A percentile compares a stretch with the other conserved stretches of the same genome.
phyloP scores from a whole-genome alignment of 2,888 invertebrate genomes.

The Melangyna quadrimaculata region DNA sequence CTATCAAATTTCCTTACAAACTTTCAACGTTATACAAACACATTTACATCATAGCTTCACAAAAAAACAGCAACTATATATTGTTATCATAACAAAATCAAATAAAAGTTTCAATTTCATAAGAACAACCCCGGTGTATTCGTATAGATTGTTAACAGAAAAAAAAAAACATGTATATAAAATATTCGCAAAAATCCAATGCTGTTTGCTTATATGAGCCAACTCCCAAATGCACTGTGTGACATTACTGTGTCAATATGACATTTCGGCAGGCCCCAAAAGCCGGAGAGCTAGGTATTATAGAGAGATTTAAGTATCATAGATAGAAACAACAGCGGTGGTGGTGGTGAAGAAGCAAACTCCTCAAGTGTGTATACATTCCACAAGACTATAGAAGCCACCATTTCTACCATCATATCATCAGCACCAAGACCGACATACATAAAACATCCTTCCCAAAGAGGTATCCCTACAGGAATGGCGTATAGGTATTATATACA shows the following conservation, averaged over 20 bases:
- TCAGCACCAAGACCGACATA: background rate
- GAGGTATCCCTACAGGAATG: background rate
- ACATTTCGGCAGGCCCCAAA: background rate
- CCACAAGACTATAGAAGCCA: background rate
- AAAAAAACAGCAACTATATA: background rate
- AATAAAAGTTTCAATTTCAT: constrained; percentile 41
- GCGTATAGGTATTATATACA: constrained; percentile 4
- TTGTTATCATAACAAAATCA: background rate
- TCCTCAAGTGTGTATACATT: constrained; percentile 40
- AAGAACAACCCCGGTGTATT: no score
- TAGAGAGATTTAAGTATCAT: no score
- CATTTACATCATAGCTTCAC: no score
- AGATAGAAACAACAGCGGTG: no score
- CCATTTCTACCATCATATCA: constrained; percentile 1
- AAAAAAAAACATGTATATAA: constrained; percentile 4
- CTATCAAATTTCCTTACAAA: background rate
- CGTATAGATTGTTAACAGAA: background rate
- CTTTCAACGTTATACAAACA: background rate
- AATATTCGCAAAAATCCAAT: constrained; percentile 49
- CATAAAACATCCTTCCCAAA: background rate
- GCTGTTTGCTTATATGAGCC: constrained; percentile 11
- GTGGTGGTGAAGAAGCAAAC: constrained; percentile 18
- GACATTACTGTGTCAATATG: constrained; percentile 53
- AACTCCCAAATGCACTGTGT: constrained; percentile 38
- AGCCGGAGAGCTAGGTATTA: no score